Conservation (phyloP, 2,797 vertebrate genomes). For the Strix occidentalis region DNA sequence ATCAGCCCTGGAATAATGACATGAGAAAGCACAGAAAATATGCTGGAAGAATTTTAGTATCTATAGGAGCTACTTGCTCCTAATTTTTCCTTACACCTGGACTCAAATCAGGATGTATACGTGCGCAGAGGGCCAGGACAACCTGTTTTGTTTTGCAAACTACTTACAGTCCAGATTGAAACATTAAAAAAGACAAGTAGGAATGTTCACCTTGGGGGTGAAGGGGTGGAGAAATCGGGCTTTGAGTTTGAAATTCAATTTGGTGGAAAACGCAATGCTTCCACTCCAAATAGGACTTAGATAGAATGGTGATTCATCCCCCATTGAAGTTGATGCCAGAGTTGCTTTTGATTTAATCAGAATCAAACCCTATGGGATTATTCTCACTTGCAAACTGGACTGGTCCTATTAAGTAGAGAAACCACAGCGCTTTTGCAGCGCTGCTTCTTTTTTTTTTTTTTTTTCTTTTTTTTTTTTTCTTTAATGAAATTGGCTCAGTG, state of each 20-base stretch:
- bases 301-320: not conserved
- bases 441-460: not conserved
- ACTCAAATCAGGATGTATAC: not conserved
- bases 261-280: not conserved
- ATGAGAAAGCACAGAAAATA: fast-evolving
- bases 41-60: not conserved
- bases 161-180: not conserved
- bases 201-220: constrained; percentile 4
- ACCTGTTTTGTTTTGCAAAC: not conserved
- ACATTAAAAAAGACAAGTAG: not conserved
- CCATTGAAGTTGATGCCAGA: constrained; percentile 34
- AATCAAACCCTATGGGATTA: constrained; percentile 39
- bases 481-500: constrained; percentile 23
- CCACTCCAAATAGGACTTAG: not conserved
- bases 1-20: not conserved
- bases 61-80: not conserved
- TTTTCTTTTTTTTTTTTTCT: not conserved
- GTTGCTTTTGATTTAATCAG: constrained; percentile 44
- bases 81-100: not conserved
- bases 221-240: not conserved
- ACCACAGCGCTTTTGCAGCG: not conserved
- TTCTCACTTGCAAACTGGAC: constrained; percentile 40
- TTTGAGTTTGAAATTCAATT: not conserved
- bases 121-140: not conserved
- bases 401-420: not conserved